Conservation (phyloP, 2,113 vertebrate genomes). For the Lophochroa leadbeateri region DNA sequence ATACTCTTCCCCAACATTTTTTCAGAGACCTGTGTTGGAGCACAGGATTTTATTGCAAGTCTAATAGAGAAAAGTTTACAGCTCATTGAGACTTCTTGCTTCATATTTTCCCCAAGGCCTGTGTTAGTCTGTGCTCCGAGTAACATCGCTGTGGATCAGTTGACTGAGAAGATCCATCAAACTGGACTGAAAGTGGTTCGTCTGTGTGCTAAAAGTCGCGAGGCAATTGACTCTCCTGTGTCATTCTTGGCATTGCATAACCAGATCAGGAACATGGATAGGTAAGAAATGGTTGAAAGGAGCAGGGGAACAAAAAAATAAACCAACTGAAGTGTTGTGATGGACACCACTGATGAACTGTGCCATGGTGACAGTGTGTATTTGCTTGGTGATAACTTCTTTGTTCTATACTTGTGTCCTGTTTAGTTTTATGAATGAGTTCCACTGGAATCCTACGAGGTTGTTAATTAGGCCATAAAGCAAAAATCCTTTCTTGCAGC, state of each 20-base stretch:
- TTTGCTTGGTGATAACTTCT: too few relatives aligned
- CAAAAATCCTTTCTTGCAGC: slow-evolving; percentile 55
- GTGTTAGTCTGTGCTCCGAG: slow-evolving; percentile 97
- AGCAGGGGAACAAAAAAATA: not conserved
- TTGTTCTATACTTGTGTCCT: not conserved
- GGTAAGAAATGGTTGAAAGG: slow-evolving; percentile 70
- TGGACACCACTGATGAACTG: fast-evolving
- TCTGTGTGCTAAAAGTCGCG: slow-evolving; percentile 95
- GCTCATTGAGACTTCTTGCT: not conserved
- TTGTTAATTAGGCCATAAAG: not conserved
- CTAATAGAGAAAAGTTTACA: not conserved
- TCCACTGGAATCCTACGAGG: fast-evolving
- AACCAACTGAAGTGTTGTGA: fast-evolving
- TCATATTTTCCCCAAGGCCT: slow-evolving; percentile 73
- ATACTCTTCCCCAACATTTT: fast-evolving
- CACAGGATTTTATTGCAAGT: not conserved
- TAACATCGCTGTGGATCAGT: slow-evolving; percentile 96
- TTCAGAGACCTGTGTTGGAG: fast-evolving
- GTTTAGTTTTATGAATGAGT: not conserved
- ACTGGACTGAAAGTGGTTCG: slow-evolving; percentile 96
- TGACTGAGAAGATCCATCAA: slow-evolving; percentile 98
- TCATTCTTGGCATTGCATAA: slow-evolving; percentile 97
- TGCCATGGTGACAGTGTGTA: fast-evolving
- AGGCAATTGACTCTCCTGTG: slow-evolving; percentile 97
- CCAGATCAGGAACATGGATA: slow-evolving; percentile 99